Percentiles rank a stretch among this genome's conserved stretches.
Evolutionary conservation across 2,113 vertebrate species (phyloP).

Genomic region (Esox niger): DNA sequence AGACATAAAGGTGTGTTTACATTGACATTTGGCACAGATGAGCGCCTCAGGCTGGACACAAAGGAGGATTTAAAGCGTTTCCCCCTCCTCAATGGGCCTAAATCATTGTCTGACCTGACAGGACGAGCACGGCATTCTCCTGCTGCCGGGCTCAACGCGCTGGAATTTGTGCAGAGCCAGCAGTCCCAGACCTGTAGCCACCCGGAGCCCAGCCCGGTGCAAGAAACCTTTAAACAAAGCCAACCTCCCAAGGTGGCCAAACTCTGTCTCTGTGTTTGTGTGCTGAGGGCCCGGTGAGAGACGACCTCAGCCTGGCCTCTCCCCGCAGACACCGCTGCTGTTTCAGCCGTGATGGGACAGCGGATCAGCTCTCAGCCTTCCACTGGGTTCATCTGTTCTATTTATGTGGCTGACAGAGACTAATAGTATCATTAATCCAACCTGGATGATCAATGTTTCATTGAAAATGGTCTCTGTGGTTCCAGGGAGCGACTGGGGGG

Average conservation of each 20-base stretch:
- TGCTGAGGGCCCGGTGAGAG: slow-evolving; percentile 41
- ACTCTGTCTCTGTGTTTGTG: slow-evolving; percentile 60
- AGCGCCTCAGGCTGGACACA: slow-evolving; percentile 22
- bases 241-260: slow-evolving; percentile 23
- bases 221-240: slow-evolving; percentile 70
- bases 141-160: slow-evolving; percentile 30
- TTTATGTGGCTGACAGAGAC: not conserved
- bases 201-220: slow-evolving; percentile 44
- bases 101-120: slow-evolving; percentile 40
- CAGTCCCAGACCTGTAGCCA: slow-evolving; percentile 47
- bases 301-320: no score
- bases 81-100: slow-evolving; percentile 21
- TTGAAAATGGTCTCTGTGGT: not conserved
- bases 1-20: slow-evolving; percentile 23
- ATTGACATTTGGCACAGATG: slow-evolving; percentile 35
- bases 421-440: not conserved
- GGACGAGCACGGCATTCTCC: slow-evolving; percentile 41
- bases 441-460: not conserved
- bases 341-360: no score
- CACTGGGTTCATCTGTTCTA: not conserved
- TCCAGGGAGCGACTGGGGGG: slow-evolving; percentile 1
- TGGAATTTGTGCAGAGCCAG: slow-evolving; percentile 66
- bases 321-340: no score
- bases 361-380: not conserved
- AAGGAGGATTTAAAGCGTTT: slow-evolving; percentile 35